Evolutionary conservation across 1,140 invertebrate genomes (phyloP), one percentile per base, ranked within the genome.

Genomic region (Cotesia glomerata): DNA sequence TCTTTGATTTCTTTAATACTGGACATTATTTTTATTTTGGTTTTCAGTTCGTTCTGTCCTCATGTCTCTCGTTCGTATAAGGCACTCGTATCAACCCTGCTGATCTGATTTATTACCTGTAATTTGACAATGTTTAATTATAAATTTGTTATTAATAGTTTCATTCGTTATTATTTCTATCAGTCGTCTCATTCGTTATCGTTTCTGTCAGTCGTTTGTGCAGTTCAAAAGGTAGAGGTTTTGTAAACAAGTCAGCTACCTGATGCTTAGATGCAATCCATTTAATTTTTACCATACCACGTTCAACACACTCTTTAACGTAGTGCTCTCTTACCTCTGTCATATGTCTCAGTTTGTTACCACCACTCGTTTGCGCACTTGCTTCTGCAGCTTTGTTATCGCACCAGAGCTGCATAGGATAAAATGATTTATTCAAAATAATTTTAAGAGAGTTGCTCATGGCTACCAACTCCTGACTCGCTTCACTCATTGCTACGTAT

Each of bases 401-500:
- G 13, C 69, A 64, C 62, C 62, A 71, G 0, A 65, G 62, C n/a
- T 34, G 18, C 35, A 72, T 67, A 1, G 71, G 71, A 35, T 18
- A 65, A 11, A 67, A 59, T 8, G 71, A 61, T 18, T 45, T 59
- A 26, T 34, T 67, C n/a, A 72, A 45, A 36, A 72, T 72, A 26
- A 54, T 49, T 54, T 69, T 68, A 0, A 73, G 58, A 39, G 49
- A 64, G 8, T 69, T 73, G 16, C 54, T 18, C 45, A 73, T 14
- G 1, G 72, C 13, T 4, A 73, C 7, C 32, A 73, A 11, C 18
- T 73, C 45, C 54, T 63, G 63, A 49, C 67, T 39, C 3, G 68
- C 63, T 61, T 74, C 73, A 51, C 73, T 74, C 73, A 74, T 74
- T 1, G 68, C 69, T n/a, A 71, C 65, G 35, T 74, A 74, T 45